phyloP scores from a whole-genome alignment of 2,888 invertebrate genomes.

The Melinaea marsaeus region DNA sequence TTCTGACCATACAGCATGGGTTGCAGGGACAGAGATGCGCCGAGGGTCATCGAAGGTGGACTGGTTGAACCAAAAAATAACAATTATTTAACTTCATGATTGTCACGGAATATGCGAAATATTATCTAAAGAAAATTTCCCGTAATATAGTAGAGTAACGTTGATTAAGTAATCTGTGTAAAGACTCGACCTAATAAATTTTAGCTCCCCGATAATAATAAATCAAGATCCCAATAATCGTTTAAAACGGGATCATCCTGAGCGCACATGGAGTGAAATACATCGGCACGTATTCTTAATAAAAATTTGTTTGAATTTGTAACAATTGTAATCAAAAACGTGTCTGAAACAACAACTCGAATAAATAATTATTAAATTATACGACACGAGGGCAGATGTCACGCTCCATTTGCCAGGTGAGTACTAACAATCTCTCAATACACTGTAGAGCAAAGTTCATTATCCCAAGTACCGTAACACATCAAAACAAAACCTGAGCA shows the following conservation, averaged over 20 bases:
- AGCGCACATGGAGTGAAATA: background rate
- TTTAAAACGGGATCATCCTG: slow-evolving; percentile 1
- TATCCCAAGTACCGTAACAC: slow-evolving; percentile 11
- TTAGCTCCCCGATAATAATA: background rate
- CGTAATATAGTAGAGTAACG: no score
- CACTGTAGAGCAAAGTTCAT: slow-evolving; percentile 4
- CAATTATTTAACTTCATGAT: background rate
- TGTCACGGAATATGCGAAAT: no score
- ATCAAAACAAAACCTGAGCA: slow-evolving; percentile 30
- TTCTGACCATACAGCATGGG: slow-evolving; percentile 73
- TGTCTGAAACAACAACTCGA: no score
- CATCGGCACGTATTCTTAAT: no score
- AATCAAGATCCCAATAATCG: background rate
- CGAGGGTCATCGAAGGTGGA: slow-evolving; percentile 75
- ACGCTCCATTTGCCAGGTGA: no score
- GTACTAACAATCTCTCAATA: background rate
- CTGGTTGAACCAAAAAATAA: slow-evolving; percentile 47
- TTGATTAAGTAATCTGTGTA: background rate
- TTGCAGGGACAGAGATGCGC: slow-evolving; percentile 69
- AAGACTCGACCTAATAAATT: background rate
- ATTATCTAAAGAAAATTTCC: no score
- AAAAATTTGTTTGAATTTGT: no score
- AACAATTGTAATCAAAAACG: no score
- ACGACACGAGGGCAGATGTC: no score
- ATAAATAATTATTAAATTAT: no score